Percentiles rank a stretch among this genome's conserved stretches.
These are phyloP conservation scores for Platorchestia sp. DNA, from an alignment of 1,140 invertebrate species.

Conservation along the genomic window DNA sequence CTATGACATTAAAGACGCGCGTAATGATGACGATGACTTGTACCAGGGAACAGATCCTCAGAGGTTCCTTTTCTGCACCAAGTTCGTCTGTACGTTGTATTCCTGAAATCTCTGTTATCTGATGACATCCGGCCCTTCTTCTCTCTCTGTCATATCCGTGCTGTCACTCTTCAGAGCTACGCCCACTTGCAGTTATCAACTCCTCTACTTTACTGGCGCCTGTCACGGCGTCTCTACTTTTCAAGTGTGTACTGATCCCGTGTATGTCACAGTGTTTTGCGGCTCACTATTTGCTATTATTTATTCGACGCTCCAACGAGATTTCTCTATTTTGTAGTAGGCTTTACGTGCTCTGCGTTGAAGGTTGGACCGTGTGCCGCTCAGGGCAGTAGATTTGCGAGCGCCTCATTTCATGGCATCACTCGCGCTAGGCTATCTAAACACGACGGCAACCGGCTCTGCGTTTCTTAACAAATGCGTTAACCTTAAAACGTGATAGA, in stretches of 20 bases:
- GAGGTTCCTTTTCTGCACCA: neutral
- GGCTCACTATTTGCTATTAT: neutral
- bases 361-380: neutral
- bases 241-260: neutral
- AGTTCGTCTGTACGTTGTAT: neutral
- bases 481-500: no score
- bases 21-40: neutral
- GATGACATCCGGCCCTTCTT: slow-evolving; percentile 18
- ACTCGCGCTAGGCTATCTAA: neutral
- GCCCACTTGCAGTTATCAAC: neutral
- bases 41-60: neutral
- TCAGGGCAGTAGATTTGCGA: neutral
- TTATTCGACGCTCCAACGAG: neutral
- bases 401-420: neutral
- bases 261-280: neutral
- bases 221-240: neutral
- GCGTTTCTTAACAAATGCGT: neutral
- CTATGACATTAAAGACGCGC: neutral
- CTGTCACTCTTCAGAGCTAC: neutral
- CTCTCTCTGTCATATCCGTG: neutral
- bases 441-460: neutral
- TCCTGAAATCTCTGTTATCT: neutral
- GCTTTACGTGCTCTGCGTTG: neutral
- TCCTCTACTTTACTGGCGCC: neutral
- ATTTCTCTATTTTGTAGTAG: neutral